phyloP scores from a whole-genome alignment of 1,140 invertebrate species.

The Chionoecetes opilio region DNA sequence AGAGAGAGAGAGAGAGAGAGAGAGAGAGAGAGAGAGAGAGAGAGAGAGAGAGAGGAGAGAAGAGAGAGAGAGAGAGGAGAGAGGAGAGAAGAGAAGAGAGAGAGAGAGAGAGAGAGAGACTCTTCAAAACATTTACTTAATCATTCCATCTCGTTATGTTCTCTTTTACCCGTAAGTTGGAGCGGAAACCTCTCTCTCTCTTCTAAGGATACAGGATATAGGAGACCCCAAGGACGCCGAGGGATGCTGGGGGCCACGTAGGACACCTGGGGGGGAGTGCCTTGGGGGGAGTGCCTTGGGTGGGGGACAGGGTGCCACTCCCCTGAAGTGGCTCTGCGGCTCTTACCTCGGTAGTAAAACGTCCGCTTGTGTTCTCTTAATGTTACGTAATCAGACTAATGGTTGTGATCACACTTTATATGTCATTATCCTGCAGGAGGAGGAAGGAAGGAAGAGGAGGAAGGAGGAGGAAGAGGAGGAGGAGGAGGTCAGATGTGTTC shows the following conservation, averaged over 20 bases:
- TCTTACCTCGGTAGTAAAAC: background rate
- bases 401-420: background rate
- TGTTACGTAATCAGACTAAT: conserved; percentile 12
- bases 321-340: background rate
- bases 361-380: conserved; percentile 28
- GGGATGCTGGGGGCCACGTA: background rate
- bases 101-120: background rate
- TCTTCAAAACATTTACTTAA: background rate
- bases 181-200: background rate
- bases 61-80: background rate
- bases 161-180: background rate
- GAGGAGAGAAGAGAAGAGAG: too few relatives aligned
- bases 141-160: background rate
- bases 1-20: background rate
- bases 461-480: background rate
- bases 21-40: conserved; percentile 13
- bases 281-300: background rate
- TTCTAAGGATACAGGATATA: background rate
- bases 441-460: background rate
- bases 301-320: background rate
- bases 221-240: background rate
- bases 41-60: conserved; percentile 33
- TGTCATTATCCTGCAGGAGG: conserved; percentile 4
- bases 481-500: conserved; percentile 12
- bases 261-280: conserved; percentile 22